Conservation (phyloP, 2,113 vertebrate species). For the Oenanthe oenanthe region DNA sequence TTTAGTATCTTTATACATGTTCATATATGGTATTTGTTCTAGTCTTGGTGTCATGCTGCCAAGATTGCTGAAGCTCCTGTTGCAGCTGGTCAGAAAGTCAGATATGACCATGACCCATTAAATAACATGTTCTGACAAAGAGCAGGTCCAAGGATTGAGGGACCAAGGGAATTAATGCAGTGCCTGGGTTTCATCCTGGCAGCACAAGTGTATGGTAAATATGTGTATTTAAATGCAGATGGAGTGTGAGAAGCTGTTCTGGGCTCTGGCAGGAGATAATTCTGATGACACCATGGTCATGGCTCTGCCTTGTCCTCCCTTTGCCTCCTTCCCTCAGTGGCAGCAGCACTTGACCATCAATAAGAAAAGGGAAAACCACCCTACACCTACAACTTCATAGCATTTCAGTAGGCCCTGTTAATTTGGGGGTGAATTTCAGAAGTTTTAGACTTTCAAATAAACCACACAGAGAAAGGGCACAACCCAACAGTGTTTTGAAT, state of each 20-base stretch:
- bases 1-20: constrained; percentile 30
- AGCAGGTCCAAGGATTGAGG: background rate
- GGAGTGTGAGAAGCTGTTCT: background rate
- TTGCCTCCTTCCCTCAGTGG: background rate
- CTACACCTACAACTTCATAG: rapidly evolving
- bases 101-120: background rate
- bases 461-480: background rate
- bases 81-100: background rate
- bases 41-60: background rate
- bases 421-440: background rate
- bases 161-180: background rate
- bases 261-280: background rate
- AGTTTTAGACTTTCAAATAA: background rate
- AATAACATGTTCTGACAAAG: background rate
- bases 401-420: background rate
- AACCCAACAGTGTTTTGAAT: background rate
- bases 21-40: background rate
- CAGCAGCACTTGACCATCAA: background rate
- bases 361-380: background rate
- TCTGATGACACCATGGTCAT: background rate
- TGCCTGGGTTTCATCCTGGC: background rate
- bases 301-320: background rate
- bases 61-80: background rate
- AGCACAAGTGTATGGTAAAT: background rate
- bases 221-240: background rate